Evolutionary conservation across 2,113 vertebrate species (phyloP).

Genomic region (Platichthys flesus): DNA sequence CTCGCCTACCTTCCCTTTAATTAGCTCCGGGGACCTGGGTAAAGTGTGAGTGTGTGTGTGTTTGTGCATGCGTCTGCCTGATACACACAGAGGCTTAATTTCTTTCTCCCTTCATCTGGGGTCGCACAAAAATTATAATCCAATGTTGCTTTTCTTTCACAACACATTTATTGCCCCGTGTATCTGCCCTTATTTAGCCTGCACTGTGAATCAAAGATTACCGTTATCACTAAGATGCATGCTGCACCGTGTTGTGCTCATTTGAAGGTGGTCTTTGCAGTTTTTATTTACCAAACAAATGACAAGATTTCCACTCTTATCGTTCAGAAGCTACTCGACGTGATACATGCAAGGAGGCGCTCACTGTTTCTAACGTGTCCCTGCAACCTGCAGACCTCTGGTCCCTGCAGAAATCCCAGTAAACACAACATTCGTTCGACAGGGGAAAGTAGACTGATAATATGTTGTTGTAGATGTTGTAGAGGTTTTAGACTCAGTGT

Average conservation of each 20-base stretch:
- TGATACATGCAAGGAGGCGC: slow-evolving; percentile 2
- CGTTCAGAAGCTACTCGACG: slow-evolving; percentile 36
- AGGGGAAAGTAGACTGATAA: background rate
- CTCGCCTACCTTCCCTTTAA: slow-evolving; percentile 80
- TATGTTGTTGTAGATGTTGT: background rate
- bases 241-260: slow-evolving; percentile 32
- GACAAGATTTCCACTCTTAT: slow-evolving; percentile 34
- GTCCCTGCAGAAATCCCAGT: slow-evolving; percentile 16
- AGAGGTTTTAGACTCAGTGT: slow-evolving; percentile 18
- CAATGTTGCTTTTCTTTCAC: slow-evolving; percentile 50
- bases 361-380: slow-evolving; percentile 24
- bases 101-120: slow-evolving; percentile 41
- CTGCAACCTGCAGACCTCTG: background rate
- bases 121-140: slow-evolving; percentile 63
- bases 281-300: slow-evolving; percentile 42
- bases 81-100: slow-evolving; percentile 34
- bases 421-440: slow-evolving; percentile 41
- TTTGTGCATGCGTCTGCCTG: slow-evolving; percentile 18
- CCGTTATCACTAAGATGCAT: slow-evolving; percentile 54
- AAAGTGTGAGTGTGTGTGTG: slow-evolving; percentile 46
- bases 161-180: slow-evolving; percentile 57
- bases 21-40: slow-evolving; percentile 80
- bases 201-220: slow-evolving; percentile 57
- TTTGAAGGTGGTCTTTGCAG: slow-evolving; percentile 43
- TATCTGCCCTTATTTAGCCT: slow-evolving; percentile 59